Evolutionary conservation across 2,888 invertebrate genomes (phyloP).

Genomic region (Callyntrura guangdongensis): DNA sequence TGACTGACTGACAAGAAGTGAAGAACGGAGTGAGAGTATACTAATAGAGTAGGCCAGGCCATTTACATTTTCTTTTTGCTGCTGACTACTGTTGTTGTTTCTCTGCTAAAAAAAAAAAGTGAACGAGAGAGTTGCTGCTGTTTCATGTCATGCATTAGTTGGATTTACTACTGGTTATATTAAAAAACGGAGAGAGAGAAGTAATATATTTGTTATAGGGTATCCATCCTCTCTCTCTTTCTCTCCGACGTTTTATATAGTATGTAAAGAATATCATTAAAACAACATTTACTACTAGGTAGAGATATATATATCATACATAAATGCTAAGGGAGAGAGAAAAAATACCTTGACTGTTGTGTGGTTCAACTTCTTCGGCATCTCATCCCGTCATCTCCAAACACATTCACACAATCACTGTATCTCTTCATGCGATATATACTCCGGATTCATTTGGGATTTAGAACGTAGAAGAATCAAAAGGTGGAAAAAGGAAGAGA

Average conservation of each 20-base stretch:
- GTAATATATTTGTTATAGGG: slow-evolving; percentile 14
- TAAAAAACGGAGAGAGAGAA: slow-evolving; percentile 15
- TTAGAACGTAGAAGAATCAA: slow-evolving; percentile 73
- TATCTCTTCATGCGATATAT: slow-evolving; percentile 31
- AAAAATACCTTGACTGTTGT: slow-evolving; percentile 41
- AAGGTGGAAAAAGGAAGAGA: slow-evolving; percentile 57
- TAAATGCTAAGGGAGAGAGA: not conserved
- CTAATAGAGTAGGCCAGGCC: slow-evolving; percentile 60
- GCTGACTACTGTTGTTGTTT: slow-evolving; percentile 34
- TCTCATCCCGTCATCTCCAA: slow-evolving; percentile 39
- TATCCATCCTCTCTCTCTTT: not conserved
- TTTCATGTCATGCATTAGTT: slow-evolving; percentile 59
- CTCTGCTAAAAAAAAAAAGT: slow-evolving; percentile 32
- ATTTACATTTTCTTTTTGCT: slow-evolving; percentile 57
- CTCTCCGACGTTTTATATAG: not conserved
- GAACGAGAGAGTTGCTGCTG: slow-evolving; percentile 46
- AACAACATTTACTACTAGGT: slow-evolving; percentile 30
- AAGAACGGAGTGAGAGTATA: slow-evolving; percentile 59
- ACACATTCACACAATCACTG: slow-evolving; percentile 32
- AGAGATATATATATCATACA: slow-evolving; percentile 6
- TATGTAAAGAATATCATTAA: slow-evolving; percentile 43
- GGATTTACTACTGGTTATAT: slow-evolving; percentile 45
- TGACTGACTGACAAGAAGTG: slow-evolving; percentile 56
- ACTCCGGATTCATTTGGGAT: slow-evolving; percentile 75
- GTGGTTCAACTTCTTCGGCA: slow-evolving; percentile 50